Percentiles rank a stretch among this genome's conserved stretches.
Conservation (phyloP, 2,888 invertebrate species). For the Dicycla oo region DNA sequence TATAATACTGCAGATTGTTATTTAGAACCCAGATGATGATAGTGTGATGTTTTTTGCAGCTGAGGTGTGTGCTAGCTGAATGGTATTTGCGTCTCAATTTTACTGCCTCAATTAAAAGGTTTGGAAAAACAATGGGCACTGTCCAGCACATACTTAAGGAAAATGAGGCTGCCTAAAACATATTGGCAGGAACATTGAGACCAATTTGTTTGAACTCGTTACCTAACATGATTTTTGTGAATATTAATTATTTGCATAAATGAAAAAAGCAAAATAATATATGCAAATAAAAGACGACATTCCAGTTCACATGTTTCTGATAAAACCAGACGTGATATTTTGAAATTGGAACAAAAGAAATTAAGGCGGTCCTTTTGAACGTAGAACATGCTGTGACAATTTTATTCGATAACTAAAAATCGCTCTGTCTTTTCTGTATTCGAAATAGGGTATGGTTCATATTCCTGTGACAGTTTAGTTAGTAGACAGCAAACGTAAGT, state of each 20-base stretch:
- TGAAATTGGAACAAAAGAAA: conserved; percentile 63
- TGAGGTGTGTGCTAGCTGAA: background rate
- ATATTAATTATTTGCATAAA: conserved; percentile 9
- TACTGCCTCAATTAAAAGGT: background rate
- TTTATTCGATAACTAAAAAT: background rate
- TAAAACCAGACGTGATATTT: conserved; percentile 56
- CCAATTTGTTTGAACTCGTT: background rate
- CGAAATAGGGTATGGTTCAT: background rate
- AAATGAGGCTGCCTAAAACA: background rate
- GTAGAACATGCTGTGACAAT: conserved; percentile 36
- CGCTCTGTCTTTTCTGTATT: background rate
- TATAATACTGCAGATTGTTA: background rate
- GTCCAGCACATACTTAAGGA: background rate
- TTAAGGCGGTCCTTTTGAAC: conserved; percentile 63
- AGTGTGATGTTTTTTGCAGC: background rate
- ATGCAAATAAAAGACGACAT: conserved; percentile 52
- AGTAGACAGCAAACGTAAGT: background rate
- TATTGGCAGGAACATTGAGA: background rate
- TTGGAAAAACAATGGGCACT: background rate
- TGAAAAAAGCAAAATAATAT: conserved; percentile 25
- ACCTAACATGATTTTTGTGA: background rate
- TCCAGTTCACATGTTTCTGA: conserved; percentile 58
- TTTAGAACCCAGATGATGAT: background rate
- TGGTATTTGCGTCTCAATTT: background rate
- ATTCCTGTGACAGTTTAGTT: conserved; percentile 16